Evolutionary conservation across 2,113 vertebrate genomes (phyloP), one percentile per base, ranked within the genome.

Genomic region (Azemiops feae): DNA sequence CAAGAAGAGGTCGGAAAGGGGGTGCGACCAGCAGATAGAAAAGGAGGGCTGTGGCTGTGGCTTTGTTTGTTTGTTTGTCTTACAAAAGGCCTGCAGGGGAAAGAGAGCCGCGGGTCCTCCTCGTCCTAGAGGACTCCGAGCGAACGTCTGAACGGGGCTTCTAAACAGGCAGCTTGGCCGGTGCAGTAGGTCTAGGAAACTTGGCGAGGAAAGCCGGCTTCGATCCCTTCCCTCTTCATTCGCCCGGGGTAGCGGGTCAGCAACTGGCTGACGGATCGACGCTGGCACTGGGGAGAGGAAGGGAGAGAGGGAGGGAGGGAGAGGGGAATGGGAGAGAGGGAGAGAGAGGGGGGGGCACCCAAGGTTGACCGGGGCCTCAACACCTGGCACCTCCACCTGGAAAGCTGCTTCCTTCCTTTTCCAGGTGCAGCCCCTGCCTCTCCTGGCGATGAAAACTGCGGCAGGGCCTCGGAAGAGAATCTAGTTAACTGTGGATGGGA

Each of bases 261-360:
- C 18, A 34, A 20, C 85, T 2, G 6, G 10, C 55, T 23, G 55
- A 43, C 27, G 5, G 16, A 20, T 5, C 6, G 53, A 47, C 16
- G 55, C 55, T 0, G 14, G 18, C 43, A n/a, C 3, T 8, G 25
- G 14, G 86, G 39, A 60, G 5, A 39, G 39, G 8, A n/a, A 43
- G 18, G 22, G 39, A 20, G 18, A 5, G 6, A 7, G 34, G 7
- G 90, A 1, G 12, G 1, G 11, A 14, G 12, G 4, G 30, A 7
- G 12, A 91, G 30, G n/a, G n/a, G n/a, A n/a, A n/a, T n/a, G n/a
- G n/a, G n/a, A 3, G 30, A 14, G 27, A 14, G 30, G 34, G 30
- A 74, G 11, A 74, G 30, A 30, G 34, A 34, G 34, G 89, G 95
- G 11, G 27, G 4, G 91, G 91, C 97, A 97, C 95, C 97, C 97